Conservation (phyloP, 2,113 vertebrate species). For the Melanotaenia duboulayi region DNA sequence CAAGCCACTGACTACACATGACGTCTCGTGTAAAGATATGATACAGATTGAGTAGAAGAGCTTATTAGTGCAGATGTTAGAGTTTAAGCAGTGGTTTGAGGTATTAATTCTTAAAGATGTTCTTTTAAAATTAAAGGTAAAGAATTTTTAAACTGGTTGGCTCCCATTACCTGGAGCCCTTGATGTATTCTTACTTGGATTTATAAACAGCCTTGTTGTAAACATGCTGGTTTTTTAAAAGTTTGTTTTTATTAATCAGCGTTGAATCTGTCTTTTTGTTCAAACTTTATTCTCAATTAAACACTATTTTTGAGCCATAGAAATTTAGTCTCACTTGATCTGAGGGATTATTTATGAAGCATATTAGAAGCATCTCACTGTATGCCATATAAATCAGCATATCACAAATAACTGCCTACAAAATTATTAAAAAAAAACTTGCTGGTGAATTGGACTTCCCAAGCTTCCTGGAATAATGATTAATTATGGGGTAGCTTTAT, state of each 20-base stretch:
- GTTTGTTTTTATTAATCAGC: slow-evolving; percentile 9
- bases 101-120: not conserved
- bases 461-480: not conserved
- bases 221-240: slow-evolving; percentile 15
- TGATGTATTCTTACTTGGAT: slow-evolving; percentile 6
- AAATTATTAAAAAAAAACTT: slow-evolving; percentile 1
- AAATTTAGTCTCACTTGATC: not conserved
- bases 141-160: not conserved
- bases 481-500: not conserved
- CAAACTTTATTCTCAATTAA: slow-evolving; percentile 2
- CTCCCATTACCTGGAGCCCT: not conserved
- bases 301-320: not conserved
- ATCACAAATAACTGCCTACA: not conserved
- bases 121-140: not conserved
- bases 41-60: too few relatives aligned
- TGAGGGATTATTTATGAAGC: not conserved
- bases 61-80: not conserved
- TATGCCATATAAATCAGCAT: not conserved
- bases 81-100: not conserved
- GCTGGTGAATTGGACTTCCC: not conserved
- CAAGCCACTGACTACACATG: too few relatives aligned
- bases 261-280: slow-evolving; percentile 3
- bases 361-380: not conserved
- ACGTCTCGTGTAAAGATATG: too few relatives aligned
- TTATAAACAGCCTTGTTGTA: not conserved